Base-by-base conservation (phyloP, 1,140 invertebrate genomes). In the Zophobas morio region DNA sequence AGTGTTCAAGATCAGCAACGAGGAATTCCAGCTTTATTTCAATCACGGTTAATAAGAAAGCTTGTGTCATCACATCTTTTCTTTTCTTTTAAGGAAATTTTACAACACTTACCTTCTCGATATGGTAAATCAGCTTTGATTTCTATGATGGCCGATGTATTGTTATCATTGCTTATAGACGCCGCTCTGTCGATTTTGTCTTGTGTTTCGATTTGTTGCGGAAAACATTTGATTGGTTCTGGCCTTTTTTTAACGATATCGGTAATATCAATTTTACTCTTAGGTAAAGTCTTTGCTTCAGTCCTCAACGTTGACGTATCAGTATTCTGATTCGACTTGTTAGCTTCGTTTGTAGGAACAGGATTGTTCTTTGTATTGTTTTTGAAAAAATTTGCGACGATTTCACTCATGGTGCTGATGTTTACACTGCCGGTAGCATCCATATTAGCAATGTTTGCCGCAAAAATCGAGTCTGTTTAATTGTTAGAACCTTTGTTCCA, bases 371-470 rank as follows among this genome's bases (percentile, higher is more conserved):
- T 54, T 32, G 71, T 54, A 60, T 74, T 74, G 47, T 74, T 54
- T 37, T 46, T 8, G 32, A 74, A 6, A 1, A 54, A 74, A 74
- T 63, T 74, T 36, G 53, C 72, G 47, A 60, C 60, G 42, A 74
- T 57, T 53, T 74, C 72, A 53, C 60, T 74, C 8, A 20, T 74
- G 6, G 34, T 60, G 39, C 20, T 66, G n/a, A 66, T 33, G 20
- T 66, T 66, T 0, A 76, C 79, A 63, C 78, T 82, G 1, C 81
- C 79, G n/a, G 77, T 80, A 6, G 84, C 85, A 80, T 87, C 86
- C 86, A 87, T 87, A 74, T 87, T 86, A 8, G 85, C 82, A 36
- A 81, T 86, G 35, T 80, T 81, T 36, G 85, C 75, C 47, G 83
- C 78, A 57, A 82, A 74, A 4, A 34, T 20, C n/a, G 83, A 54